Evolutionary conservation across 2,797 vertebrate species (phyloP).

Genomic region (Glossophaga mutica): DNA sequence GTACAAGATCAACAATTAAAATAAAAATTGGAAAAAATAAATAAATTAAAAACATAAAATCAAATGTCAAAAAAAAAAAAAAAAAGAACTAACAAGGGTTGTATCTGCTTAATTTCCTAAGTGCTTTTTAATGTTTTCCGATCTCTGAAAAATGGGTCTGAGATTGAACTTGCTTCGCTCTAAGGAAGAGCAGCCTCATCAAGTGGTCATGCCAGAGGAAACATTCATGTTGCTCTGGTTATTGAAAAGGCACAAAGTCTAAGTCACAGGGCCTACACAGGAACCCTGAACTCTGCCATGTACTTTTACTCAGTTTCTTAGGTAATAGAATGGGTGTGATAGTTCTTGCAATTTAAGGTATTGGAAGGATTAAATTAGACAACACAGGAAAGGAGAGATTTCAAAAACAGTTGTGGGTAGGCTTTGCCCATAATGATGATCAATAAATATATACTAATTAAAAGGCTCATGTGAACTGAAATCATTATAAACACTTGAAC

Average conservation of each 20-base stretch:
- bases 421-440: not conserved
- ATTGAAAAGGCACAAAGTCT: not conserved
- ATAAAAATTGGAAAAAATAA: no score
- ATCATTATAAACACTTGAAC: not conserved
- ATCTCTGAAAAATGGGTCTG: not conserved
- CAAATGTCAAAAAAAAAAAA: no score
- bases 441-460: not conserved
- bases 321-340: not conserved
- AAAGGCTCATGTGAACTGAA: not conserved
- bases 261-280: not conserved
- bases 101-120: constrained; percentile 5
- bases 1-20: no score
- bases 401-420: not conserved
- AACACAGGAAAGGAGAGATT: not conserved
- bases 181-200: not conserved
- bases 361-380: not conserved
- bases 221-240: not conserved
- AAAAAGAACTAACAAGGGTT: constrained; percentile 62
- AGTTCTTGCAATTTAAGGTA: not conserved
- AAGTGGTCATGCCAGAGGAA: not conserved
- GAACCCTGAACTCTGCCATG: not conserved
- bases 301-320: not conserved
- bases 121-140: not conserved
- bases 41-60: no score
- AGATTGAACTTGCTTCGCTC: not conserved